These are phyloP conservation scores for Panagrolaimus sp. DNA, from an alignment of 1,140 invertebrate species.

Conservation along the genomic window DNA sequence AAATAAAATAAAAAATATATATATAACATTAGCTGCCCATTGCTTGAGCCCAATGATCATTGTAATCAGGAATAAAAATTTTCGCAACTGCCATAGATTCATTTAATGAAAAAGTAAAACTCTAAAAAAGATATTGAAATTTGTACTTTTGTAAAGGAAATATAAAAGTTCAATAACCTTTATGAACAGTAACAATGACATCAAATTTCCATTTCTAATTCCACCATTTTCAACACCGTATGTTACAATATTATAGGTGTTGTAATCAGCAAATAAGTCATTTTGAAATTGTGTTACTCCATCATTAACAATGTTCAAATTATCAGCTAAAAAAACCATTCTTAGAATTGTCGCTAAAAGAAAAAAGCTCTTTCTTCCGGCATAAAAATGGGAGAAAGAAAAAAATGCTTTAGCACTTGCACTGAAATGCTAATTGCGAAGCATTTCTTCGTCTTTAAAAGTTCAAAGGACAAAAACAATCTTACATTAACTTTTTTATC, in stretches of 20 bases:
- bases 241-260: not conserved
- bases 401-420: too few species aligned
- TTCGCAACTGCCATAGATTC: slow-evolving; percentile 3
- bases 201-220: not conserved
- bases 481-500: too few species aligned
- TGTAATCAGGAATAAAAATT: not conserved
- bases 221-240: slow-evolving; percentile 2
- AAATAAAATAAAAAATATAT: not conserved
- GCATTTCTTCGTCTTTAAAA: too few species aligned
- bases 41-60: slow-evolving; percentile 1
- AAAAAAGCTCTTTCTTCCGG: too few species aligned
- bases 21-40: not conserved
- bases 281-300: slow-evolving; percentile 3
- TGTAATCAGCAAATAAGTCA: slow-evolving; percentile 1
- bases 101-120: not conserved
- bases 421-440: too few species aligned
- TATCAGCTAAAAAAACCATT: not conserved
- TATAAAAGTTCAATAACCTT: slow-evolving; percentile 7
- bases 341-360: not conserved
- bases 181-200: not conserved
- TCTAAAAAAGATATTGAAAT: not conserved
- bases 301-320: not conserved
- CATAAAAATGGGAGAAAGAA: too few species aligned
- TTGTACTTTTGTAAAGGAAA: not conserved
- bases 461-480: too few species aligned